Conservation (phyloP, 1,140 invertebrate genomes). For the Piezodorus guildinii region DNA sequence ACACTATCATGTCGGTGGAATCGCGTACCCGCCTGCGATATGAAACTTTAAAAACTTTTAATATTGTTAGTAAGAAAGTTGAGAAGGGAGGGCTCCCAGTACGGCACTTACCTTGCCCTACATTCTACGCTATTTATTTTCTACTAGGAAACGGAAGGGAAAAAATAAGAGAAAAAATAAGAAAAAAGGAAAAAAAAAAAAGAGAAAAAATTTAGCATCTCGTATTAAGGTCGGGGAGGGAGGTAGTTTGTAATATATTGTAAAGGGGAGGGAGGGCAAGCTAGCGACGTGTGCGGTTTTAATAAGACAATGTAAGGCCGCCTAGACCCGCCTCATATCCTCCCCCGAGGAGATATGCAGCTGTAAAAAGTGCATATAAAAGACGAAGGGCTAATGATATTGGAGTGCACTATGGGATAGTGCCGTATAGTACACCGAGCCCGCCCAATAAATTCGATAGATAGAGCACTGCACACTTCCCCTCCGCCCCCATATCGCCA, state of each 20-base stretch:
- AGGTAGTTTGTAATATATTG: constrained; percentile 16
- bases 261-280: neutral
- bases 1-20: too few relatives aligned
- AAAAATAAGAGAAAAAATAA: too few relatives aligned
- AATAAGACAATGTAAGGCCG: constrained; percentile 23
- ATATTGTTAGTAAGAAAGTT: too few relatives aligned
- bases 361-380: constrained; percentile 25
- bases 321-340: neutral
- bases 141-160: too few relatives aligned
- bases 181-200: neutral
- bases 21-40: too few relatives aligned
- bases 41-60: too few relatives aligned
- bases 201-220: neutral
- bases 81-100: neutral
- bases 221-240: neutral
- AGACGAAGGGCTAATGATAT: constrained; percentile 24
- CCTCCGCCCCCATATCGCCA: neutral
- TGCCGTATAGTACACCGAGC: too few relatives aligned
- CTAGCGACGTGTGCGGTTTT: constrained; percentile 9
- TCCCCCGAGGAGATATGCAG: neutral
- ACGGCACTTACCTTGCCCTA: constrained; percentile 1
- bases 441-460: constrained; percentile 26
- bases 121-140: neutral
- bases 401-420: neutral
- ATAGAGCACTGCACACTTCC: constrained; percentile 21